Percentiles rank a stretch among this genome's conserved stretches.
Evolutionary conservation across 2,797 vertebrate species (phyloP).

Genomic region (Argyrosomus regius): DNA sequence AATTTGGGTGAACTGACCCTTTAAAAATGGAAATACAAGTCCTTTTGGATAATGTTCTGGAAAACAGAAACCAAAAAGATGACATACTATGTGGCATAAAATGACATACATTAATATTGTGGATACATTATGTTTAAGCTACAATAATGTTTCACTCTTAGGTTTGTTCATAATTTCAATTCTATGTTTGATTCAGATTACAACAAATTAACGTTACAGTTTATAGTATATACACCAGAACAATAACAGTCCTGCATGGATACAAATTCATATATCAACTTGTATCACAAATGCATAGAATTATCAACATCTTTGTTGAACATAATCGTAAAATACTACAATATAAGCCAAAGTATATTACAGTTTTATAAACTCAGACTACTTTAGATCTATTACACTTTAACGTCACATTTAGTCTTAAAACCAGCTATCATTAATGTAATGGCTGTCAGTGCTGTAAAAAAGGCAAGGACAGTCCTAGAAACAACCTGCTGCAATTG

Average conservation of each 20-base stretch:
- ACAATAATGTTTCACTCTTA: conserved; percentile 7
- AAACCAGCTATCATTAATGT: conserved; percentile 22
- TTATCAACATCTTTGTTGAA: conserved; percentile 20
- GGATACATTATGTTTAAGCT: neutral
- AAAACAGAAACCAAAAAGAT: neutral
- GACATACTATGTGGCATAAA: conserved; percentile 8
- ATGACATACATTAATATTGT: neutral
- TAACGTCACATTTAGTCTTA: conserved; percentile 26
- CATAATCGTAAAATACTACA: conserved; percentile 24
- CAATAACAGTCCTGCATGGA: conserved; percentile 6
- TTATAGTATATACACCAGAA: conserved; percentile 36
- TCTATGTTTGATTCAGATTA: conserved; percentile 4
- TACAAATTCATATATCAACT: conserved; percentile 23
- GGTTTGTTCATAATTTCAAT: conserved; percentile 26
- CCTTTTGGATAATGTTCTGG: neutral
- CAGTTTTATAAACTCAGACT: conserved; percentile 26
- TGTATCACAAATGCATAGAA: conserved; percentile 10
- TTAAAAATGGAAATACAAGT: conserved; percentile 1
- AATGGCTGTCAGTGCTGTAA: conserved; percentile 40
- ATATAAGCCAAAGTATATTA: conserved; percentile 38
- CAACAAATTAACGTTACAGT: neutral
- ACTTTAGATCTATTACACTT: conserved; percentile 18
- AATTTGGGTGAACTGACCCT: neutral
- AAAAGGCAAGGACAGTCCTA: conserved; percentile 39
- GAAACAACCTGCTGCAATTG: conserved; percentile 29